Evolutionary conservation across 2,888 invertebrate genomes (phyloP).

Genomic region (Netelia melanura): DNA sequence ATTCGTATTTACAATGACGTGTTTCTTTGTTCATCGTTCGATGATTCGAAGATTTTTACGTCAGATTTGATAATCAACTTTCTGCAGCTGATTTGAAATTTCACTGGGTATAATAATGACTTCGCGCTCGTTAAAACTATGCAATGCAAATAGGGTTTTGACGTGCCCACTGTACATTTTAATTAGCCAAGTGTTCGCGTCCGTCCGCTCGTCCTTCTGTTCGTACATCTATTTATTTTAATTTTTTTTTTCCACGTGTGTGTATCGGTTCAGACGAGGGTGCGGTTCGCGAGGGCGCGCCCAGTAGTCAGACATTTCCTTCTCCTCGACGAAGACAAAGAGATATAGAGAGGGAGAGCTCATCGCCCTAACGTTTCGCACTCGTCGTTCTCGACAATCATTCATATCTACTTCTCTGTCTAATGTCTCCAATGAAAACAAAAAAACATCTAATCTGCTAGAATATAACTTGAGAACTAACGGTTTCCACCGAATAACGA

Average conservation of each 20-base stretch:
- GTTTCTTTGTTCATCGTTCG: background rate
- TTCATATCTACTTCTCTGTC: background rate
- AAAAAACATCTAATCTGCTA: background rate
- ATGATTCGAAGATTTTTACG: background rate
- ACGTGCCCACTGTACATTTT: background rate
- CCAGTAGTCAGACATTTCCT: constrained; percentile 46
- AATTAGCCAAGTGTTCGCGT: constrained; percentile 10
- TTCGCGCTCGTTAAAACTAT: no score
- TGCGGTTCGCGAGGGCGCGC: constrained; percentile 46
- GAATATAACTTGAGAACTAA: no score
- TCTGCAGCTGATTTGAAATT: no score
- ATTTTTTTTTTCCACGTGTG: background rate
- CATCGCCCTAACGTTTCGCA: background rate
- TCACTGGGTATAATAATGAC: no score
- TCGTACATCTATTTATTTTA: background rate
- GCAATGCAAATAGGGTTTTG: no score
- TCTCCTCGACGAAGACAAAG: background rate
- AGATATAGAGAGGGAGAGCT: background rate
- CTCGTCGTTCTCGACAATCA: background rate
- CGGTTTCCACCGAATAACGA: background rate
- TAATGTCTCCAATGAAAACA: background rate
- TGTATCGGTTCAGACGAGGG: constrained; percentile 40
- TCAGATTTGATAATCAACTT: background rate
- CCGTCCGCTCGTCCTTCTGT: background rate
- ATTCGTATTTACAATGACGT: background rate